phyloP scores from a whole-genome alignment of 2,888 invertebrate species.

The Zonitis immaculata region DNA sequence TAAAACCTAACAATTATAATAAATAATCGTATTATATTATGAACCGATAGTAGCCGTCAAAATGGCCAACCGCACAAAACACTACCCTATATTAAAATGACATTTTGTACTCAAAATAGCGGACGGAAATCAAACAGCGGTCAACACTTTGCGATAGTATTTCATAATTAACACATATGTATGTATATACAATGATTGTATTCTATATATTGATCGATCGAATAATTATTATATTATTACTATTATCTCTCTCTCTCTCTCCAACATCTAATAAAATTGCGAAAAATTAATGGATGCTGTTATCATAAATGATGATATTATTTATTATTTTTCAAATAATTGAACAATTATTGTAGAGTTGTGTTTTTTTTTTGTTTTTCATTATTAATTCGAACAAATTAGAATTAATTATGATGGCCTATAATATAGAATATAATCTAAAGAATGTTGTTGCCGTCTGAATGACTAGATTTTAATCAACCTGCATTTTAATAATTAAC shows the following conservation, averaged over 20 bases:
- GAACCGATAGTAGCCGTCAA: slow-evolving; percentile 38
- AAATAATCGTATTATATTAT: slow-evolving; percentile 42
- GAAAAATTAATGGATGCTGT: no score
- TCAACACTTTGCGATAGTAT: slow-evolving; percentile 45
- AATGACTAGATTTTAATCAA: neutral
- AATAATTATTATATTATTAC: no score
- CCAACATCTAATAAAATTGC: no score
- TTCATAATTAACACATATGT: slow-evolving; percentile 47
- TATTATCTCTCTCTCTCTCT: no score
- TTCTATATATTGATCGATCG: slow-evolving; percentile 45
- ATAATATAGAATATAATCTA: neutral
- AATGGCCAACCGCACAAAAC: slow-evolving; percentile 37
- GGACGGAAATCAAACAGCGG: slow-evolving; percentile 45
- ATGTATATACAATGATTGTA: slow-evolving; percentile 46
- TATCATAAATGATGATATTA: no score
- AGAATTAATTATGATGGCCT: neutral
- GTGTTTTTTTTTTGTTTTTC: no score
- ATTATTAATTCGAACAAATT: neutral
- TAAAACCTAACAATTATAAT: slow-evolving; percentile 40
- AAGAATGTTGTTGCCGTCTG: neutral
- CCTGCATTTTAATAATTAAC: neutral
- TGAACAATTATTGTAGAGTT: no score
- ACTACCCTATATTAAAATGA: slow-evolving; percentile 41
- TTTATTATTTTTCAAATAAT: no score
- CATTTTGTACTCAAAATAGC: slow-evolving; percentile 43